These are phyloP conservation scores for Antigone vipio DNA, from an alignment of 2,113 vertebrate genomes.

Conservation along the genomic window DNA sequence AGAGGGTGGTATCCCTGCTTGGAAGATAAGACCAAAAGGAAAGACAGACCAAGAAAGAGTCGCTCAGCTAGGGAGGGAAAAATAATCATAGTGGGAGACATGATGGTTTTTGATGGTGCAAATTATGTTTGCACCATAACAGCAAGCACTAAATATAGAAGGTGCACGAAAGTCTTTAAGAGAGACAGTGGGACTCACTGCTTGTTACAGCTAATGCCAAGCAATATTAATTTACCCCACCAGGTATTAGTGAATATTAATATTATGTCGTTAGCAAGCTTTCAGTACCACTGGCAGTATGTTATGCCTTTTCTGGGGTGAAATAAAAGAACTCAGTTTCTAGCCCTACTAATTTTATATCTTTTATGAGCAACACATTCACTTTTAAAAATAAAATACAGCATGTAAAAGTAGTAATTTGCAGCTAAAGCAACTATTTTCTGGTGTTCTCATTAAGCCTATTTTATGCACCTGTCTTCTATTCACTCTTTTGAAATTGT, in stretches of 20 bases:
- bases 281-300: not conserved
- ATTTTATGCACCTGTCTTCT: conserved; percentile 53
- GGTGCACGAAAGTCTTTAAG: not conserved
- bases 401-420: conserved; percentile 43
- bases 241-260: conserved; percentile 31
- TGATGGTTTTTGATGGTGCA: not conserved
- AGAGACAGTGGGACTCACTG: not conserved
- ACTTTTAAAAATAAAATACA: conserved; percentile 29
- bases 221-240: not conserved
- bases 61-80: not conserved
- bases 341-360: not conserved
- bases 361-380: not conserved
- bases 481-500: conserved; percentile 44
- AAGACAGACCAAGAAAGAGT: not conserved
- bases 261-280: not conserved
- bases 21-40: not conserved
- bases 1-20: not conserved
- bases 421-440: conserved; percentile 37
- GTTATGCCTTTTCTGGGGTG: not conserved
- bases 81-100: not conserved
- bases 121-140: not conserved
- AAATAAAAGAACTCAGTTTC: conserved; percentile 23
- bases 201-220: not conserved
- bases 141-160: not conserved
- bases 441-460: conserved; percentile 33